Conservation (phyloP, 2,113 vertebrate species). For the Perca schrenkii region DNA sequence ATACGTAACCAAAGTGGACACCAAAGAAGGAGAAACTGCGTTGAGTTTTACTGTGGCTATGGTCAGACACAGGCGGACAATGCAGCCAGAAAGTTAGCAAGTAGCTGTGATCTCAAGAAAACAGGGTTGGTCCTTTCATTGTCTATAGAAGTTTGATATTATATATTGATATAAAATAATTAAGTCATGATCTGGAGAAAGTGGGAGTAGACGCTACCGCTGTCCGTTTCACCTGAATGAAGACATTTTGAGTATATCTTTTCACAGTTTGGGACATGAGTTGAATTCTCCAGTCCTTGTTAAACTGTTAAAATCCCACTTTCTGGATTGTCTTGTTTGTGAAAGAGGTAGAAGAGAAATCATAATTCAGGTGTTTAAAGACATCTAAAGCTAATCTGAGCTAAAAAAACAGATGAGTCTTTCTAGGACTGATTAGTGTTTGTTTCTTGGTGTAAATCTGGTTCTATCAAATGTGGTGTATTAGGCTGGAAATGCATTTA, state of each 20-base stretch:
- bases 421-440: slow-evolving; percentile 29
- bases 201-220: not conserved
- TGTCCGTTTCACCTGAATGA: not conserved
- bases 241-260: slow-evolving; percentile 12
- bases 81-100: slow-evolving; percentile 4
- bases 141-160: slow-evolving; percentile 9
- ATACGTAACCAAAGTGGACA: not conserved
- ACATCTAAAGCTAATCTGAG: slow-evolving; percentile 7
- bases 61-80: not conserved
- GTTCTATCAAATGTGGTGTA: not conserved
- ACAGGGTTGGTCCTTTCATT: not conserved
- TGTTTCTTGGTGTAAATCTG: not conserved
- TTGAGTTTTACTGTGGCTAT: not conserved
- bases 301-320: slow-evolving; percentile 55
- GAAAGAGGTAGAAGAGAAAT: slow-evolving; percentile 36
- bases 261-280: slow-evolving; percentile 8
- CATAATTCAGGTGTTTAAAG: slow-evolving; percentile 38
- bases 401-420: slow-evolving; percentile 54
- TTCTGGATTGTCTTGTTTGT: slow-evolving; percentile 28
- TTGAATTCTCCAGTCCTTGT: slow-evolving; percentile 36
- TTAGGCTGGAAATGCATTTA: slow-evolving; percentile 6
- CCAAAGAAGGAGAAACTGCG: not conserved
- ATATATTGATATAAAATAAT: slow-evolving; percentile 24
- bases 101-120: slow-evolving; percentile 1
- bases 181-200: slow-evolving; percentile 15